Base-by-base conservation (phyloP, 2,113 vertebrate genomes). In the Xiphophorus hellerii region DNA sequence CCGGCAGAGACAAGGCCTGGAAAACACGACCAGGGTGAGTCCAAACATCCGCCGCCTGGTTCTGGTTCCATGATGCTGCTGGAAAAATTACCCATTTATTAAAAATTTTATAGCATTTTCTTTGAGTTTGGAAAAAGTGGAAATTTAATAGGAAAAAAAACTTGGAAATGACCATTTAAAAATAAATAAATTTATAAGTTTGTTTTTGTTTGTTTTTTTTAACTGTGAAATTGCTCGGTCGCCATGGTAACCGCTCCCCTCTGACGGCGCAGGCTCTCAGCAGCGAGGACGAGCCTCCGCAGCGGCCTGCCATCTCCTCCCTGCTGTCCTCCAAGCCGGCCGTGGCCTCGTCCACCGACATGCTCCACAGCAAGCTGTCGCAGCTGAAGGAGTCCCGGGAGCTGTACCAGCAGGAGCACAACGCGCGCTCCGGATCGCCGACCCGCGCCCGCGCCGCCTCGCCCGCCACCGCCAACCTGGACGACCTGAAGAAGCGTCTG, bases 401-500 rank as follows among this genome's bases (percentile, higher is more conserved):
- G 93, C 95, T 96, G 83, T 96, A 96, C 92, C 97, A 97, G 76
- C 96, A 97, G 76, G 97, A 98, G 74, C 97, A 96, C 91, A 94
- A 95, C 71, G 87, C 95, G 61, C 96, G 97, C 91, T 93, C 95
- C 68, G 94, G 97, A 91, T 93, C 95, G 63, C 95, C 89, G 0
- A 78, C 84, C 0, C 92, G 94, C 89, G 81, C 90, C 62, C 94
- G 96, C 60, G 93, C 96, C 1, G 92, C 95, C 81, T 96, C 96
- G 1, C 93, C 96, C 13, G 95, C 96, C 22, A 89, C 96, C 22
- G 89, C 96, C 78, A 99, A 99, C 91, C 96, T 99, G n/a, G 98
- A 99, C 70, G 98, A 99, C 96, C 96, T 99, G 94, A 99, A 98
- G 96, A 99, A 99, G 86, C 96, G 98, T 92, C 94, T 99, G 94